Base-by-base conservation (phyloP, 2,113 vertebrate species). In the Corythaixoides concolor region DNA sequence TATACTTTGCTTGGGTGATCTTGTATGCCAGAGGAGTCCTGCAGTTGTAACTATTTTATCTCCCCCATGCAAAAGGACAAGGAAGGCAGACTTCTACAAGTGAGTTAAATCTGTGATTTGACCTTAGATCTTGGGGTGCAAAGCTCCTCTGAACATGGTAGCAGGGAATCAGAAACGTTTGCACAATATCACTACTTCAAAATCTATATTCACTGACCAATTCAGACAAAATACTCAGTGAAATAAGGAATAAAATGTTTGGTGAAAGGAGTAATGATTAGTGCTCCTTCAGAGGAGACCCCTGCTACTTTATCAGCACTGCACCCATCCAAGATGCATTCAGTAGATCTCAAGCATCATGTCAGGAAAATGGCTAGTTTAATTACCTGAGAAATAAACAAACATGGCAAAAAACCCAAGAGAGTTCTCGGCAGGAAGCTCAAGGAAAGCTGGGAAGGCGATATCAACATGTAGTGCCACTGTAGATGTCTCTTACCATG, bases 381-480 rank as follows among this genome's bases (percentile, higher is more conserved):
- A 20, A 37, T 92, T 88, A 52, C 18, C 45, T 53, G 49, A 49
- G 39, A 33, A 90, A 64, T 76, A 43, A 88, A 26, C 18, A 83
- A 73, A 86, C 7, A 1, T n/a, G 18, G 39, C 39, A 67, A 5
- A 83, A 92, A 85, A 11, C 0, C 2, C 21, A 32, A 74, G 41
- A 12, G 49, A 83, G 18, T 52, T 63, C 13, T 75, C 23, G 52
- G 17, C 5, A n/a, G 49, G 47, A 47, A 50, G 52, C 15, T 90
- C 32, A 58, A 53, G n/a, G 52, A 85, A 17, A 43, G 15, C 32
- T 78, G 45, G 6, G 45, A 62, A 66, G 73, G 37, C 39, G 43
- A 21, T 4, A 32, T 3, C 0, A 1, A 2, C 55, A 4, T 32
- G 9, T 33, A 52, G 75, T 52, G 20, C 62, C 37, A 63, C 19